A percentile compares a stretch with the other conserved stretches of the same genome.
These are phyloP conservation scores for Gallinago media DNA, from an alignment of 2,113 vertebrate genomes.

Conservation along the genomic window DNA sequence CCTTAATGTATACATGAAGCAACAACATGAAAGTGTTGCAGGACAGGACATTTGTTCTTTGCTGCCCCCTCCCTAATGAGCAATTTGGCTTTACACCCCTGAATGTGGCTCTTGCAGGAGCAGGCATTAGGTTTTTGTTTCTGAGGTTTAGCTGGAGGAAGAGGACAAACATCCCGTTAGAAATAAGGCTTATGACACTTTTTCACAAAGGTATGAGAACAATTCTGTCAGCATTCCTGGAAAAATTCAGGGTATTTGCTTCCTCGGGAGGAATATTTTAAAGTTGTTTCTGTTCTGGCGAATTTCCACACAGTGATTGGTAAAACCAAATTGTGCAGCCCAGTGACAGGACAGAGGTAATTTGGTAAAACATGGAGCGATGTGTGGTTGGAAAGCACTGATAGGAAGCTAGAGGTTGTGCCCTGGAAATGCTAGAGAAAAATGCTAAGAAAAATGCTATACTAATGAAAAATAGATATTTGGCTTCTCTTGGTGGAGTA, in stretches of 20 bases:
- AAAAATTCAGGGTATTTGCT: background rate
- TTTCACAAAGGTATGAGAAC: background rate
- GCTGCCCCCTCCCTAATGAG: background rate
- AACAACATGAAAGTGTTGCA: background rate
- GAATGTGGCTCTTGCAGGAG: background rate
- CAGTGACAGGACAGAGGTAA: too few relatives aligned
- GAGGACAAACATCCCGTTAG: accelerated
- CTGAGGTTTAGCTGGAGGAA: background rate
- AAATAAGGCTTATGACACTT: background rate
- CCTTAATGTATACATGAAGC: background rate
- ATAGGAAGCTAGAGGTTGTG: background rate
- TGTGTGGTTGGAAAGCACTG: background rate
- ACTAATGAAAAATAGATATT: background rate
- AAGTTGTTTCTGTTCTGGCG: background rate
- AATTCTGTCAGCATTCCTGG: background rate
- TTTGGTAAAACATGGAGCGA: background rate
- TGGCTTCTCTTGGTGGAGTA: background rate
- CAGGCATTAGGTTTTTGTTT: background rate
- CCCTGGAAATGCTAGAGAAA: background rate
- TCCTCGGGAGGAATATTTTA: background rate
- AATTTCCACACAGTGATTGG: background rate
- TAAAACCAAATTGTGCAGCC: background rate
- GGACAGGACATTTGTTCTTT: background rate
- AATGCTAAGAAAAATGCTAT: accelerated
- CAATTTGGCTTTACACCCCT: background rate